phyloP scores from a whole-genome alignment of 2,113 vertebrate genomes.

The Isichthys henryi region DNA sequence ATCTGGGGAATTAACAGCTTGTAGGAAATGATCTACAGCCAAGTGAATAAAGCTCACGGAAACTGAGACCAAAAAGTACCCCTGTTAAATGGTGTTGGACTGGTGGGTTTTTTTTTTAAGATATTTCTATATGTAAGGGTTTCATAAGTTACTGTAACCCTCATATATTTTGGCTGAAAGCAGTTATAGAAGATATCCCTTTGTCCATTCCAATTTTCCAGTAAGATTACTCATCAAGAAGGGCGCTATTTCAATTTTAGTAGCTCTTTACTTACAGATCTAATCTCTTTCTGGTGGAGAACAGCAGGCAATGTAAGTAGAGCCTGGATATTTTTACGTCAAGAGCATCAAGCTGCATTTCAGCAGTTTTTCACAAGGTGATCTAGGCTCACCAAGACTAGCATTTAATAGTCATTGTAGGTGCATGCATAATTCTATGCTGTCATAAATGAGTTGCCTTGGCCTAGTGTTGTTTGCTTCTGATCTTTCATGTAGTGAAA shows the following conservation, averaged over 20 bases:
- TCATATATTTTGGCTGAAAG: neutral
- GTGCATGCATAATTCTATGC: neutral
- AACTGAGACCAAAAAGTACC: neutral
- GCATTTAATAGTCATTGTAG: neutral
- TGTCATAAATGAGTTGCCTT: neutral
- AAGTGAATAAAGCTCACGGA: neutral
- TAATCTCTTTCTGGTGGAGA: neutral
- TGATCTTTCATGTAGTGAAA: neutral
- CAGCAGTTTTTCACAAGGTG: neutral
- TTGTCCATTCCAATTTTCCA: neutral
- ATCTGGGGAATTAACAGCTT: conserved; percentile 8
- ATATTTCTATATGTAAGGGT: neutral
- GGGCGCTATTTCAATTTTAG: neutral
- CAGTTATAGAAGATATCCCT: neutral
- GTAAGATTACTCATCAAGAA: neutral
- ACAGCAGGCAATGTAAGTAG: neutral
- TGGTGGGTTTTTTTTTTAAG: neutral
- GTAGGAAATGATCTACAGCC: neutral
- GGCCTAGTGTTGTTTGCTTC: neutral
- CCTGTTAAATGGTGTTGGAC: neutral
- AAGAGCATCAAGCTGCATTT: neutral
- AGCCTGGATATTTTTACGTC: neutral
- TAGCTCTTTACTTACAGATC: neutral
- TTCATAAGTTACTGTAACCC: neutral
- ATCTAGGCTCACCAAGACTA: neutral